Evolutionary conservation across 2,113 vertebrate genomes (phyloP).

Genomic region (Solea senegalensis): DNA sequence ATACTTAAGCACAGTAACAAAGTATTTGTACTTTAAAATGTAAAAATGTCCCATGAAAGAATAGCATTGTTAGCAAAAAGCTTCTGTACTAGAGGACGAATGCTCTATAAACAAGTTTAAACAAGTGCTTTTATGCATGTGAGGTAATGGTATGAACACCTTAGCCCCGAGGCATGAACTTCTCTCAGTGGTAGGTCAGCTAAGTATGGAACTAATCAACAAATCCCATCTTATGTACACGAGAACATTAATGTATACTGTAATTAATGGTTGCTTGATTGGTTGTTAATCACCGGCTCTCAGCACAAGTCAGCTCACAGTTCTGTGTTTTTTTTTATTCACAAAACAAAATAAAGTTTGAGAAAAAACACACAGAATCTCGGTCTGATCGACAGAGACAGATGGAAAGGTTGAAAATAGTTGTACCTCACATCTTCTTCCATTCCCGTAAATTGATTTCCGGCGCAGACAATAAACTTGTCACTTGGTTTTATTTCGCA

Average conservation of each 20-base stretch:
- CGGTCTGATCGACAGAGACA: conserved; percentile 17
- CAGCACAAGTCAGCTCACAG: background rate
- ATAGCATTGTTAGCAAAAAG: no score
- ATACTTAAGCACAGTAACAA: no score
- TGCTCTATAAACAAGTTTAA: background rate
- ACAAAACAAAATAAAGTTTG: background rate
- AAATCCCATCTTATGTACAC: background rate
- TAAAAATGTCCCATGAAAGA: no score
- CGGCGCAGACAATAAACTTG: conserved; percentile 13
- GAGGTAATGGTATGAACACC: background rate
- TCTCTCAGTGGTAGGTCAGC: background rate
- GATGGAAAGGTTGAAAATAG: conserved; percentile 18
- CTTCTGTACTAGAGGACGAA: no score
- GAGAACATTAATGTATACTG: background rate
- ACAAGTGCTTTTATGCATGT: background rate
- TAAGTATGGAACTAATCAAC: background rate
- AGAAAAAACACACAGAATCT: conserved; percentile 1
- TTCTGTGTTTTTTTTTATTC: background rate
- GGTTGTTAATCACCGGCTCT: conserved; percentile 12
- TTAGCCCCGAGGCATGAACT: background rate
- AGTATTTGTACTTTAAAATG: no score
- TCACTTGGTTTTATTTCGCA: conserved; percentile 26
- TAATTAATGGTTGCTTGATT: conserved; percentile 12
- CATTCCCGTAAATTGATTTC: conserved; percentile 24
- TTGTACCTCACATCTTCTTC: conserved; percentile 18